A percentile compares a stretch with the other conserved stretches of the same genome.
Evolutionary conservation across 2,888 invertebrate genomes (phyloP).

Genomic region (Zygothrica quintamaculata): DNA sequence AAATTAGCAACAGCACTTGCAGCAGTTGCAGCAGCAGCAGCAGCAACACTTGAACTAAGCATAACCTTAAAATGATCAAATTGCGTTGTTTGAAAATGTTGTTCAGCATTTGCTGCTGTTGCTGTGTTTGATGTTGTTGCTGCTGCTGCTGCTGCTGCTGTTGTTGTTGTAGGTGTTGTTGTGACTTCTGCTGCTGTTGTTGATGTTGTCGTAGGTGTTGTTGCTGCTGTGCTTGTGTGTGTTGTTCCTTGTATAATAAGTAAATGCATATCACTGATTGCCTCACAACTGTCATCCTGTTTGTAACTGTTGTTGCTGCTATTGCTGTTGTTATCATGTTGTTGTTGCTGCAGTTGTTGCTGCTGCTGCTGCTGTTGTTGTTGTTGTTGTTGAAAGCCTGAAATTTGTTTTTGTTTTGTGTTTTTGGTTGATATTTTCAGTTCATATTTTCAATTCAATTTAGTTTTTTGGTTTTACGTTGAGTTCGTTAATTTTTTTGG

Average conservation of each 20-base stretch:
- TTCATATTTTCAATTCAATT: constrained; percentile 35
- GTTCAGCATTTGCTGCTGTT: constrained; percentile 24
- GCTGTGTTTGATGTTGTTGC: constrained; percentile 17
- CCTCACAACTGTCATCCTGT: constrained; percentile 51
- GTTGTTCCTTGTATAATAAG: constrained; percentile 27
- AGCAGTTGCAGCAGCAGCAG: constrained; percentile 22
- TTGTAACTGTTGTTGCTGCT: constrained; percentile 51
- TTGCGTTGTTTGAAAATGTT: constrained; percentile 65
- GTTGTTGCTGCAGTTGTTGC: constrained; percentile 38
- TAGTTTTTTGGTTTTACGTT: constrained; percentile 18
- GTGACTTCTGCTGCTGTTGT: constrained; percentile 9
- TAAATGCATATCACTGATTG: constrained; percentile 49
- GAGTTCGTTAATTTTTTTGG: constrained; percentile 32
- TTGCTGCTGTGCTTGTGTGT: constrained; percentile 12
- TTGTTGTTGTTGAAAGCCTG: constrained; percentile 73
- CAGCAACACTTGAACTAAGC: constrained; percentile 30
- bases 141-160: constrained; percentile 3
- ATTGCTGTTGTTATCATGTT: constrained; percentile 36
- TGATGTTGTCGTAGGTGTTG: no score
- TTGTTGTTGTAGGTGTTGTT: no score
- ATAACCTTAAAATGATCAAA: constrained; percentile 68
- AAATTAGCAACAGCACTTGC: constrained; percentile 32
- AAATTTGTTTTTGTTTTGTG: constrained; percentile 82
- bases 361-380: constrained; percentile 28
- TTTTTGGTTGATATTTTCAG: constrained; percentile 51